Conservation (phyloP, 2,888 invertebrate species). For the Synergus itoensis region DNA sequence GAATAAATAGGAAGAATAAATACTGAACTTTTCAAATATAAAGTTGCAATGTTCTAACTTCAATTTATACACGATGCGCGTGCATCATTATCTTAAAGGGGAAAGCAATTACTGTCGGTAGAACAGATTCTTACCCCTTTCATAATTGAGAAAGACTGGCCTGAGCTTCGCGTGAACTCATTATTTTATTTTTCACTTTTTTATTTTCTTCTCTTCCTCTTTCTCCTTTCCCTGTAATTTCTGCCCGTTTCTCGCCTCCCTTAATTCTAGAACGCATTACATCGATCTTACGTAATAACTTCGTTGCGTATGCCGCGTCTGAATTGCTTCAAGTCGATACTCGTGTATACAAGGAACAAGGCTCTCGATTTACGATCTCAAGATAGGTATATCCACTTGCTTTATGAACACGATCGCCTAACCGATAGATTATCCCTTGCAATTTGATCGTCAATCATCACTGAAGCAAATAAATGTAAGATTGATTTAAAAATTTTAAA, state of each 20-base stretch:
- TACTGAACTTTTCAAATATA: not conserved
- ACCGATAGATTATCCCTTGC: slow-evolving; percentile 55
- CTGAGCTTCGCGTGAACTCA: slow-evolving; percentile 54
- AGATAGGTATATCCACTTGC: slow-evolving; percentile 54
- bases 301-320: slow-evolving; percentile 46
- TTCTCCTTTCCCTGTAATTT: slow-evolving; percentile 39
- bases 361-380: slow-evolving; percentile 60
- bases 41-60: slow-evolving; percentile 17
- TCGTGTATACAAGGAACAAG: slow-evolving; percentile 8
- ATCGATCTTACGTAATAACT: slow-evolving; percentile 58
- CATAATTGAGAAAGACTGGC: slow-evolving; percentile 39
- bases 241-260: slow-evolving; percentile 40
- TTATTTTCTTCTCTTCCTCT: not conserved
- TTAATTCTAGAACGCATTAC: slow-evolving; percentile 34
- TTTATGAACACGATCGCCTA: slow-evolving; percentile 60
- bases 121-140: slow-evolving; percentile 30
- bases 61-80: slow-evolving; percentile 6
- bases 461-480: not conserved
- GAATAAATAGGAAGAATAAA: not conserved
- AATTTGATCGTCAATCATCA: slow-evolving; percentile 58
- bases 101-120: slow-evolving; percentile 27
- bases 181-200: slow-evolving; percentile 50
- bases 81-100: slow-evolving; percentile 33
- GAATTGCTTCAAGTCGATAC: slow-evolving; percentile 39
- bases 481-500: not conserved